phyloP scores from a whole-genome alignment of 1,140 invertebrate genomes.

The Notospermus geniculatus region DNA sequence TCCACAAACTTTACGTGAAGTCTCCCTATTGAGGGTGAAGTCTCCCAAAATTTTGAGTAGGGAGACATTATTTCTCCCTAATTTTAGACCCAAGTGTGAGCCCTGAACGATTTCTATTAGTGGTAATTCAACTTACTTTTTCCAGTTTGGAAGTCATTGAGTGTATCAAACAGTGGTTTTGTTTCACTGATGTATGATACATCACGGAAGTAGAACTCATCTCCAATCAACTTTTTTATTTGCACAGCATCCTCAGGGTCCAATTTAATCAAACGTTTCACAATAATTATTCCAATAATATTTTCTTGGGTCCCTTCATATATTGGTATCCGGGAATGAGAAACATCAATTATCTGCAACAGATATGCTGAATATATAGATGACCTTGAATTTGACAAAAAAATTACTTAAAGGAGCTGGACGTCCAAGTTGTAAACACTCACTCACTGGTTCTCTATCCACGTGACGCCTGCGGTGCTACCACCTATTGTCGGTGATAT shows the following conservation, averaged over 20 bases:
- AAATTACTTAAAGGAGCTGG: too few species aligned
- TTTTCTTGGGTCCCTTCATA: conserved; percentile 32
- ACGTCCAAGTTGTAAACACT: too few species aligned
- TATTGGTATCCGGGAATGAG: conserved; percentile 49
- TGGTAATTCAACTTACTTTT: conserved; percentile 36
- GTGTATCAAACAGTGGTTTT: conserved; percentile 44
- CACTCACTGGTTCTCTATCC: too few species aligned
- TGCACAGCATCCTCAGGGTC: conserved; percentile 34
- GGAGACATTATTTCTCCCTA: too few species aligned
- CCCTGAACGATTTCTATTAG: conserved; percentile 30
- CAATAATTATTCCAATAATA: conserved; percentile 39
- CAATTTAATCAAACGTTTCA: conserved; percentile 42
- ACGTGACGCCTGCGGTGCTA: too few species aligned
- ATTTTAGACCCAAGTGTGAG: too few species aligned
- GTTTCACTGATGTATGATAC: conserved; percentile 32
- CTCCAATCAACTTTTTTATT: conserved; percentile 28
- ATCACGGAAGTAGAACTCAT: conserved; percentile 17
- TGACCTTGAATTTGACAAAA: too few species aligned
- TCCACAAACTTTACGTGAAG: too few species aligned
- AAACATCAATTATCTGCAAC: conserved; percentile 32
- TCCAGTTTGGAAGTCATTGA: conserved; percentile 49
- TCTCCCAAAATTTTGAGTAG: too few species aligned
- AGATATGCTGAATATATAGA: not conserved
- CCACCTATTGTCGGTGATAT: too few species aligned
- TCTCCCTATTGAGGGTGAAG: too few species aligned